phyloP scores from a whole-genome alignment of 2,797 vertebrate genomes.

The Syngnathus rostellatus region DNA sequence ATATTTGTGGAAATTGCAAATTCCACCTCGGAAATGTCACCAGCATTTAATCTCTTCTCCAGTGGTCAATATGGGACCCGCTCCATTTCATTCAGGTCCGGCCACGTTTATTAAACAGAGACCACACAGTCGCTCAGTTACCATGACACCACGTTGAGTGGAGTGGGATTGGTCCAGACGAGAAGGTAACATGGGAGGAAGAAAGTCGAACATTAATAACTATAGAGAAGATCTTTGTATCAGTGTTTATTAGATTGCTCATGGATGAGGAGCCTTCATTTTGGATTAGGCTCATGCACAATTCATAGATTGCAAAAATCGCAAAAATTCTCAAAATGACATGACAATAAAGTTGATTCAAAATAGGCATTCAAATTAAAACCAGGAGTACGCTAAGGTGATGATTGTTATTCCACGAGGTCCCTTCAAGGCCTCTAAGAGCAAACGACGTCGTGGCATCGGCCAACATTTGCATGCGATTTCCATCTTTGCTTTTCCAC shows the following conservation, averaged over 20 bases:
- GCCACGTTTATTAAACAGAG: conserved; percentile 79
- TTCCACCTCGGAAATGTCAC: conserved; percentile 99
- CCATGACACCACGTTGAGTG: conserved; percentile 51
- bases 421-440: conserved; percentile 57
- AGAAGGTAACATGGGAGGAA: conserved; percentile 51
- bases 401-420: conserved; percentile 46
- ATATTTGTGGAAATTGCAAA: conserved; percentile 99
- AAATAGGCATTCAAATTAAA: neutral
- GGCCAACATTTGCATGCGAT: conserved; percentile 68
- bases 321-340: neutral
- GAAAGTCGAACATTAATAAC: conserved; percentile 56
- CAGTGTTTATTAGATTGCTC: conserved; percentile 34
- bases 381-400: conserved; percentile 22
- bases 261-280: conserved; percentile 30
- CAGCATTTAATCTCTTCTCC: conserved; percentile 86
- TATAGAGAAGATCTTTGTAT: conserved; percentile 44
- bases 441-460: conserved; percentile 58
- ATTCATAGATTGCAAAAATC: neutral
- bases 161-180: conserved; percentile 30
- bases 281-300: conserved; percentile 32
- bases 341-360: neutral
- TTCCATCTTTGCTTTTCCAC: conserved; percentile 68
- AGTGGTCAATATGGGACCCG: conserved; percentile 82
- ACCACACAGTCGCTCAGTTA: conserved; percentile 60
- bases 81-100: conserved; percentile 28